Evolutionary conservation across 2,888 invertebrate species (phyloP).

Genomic region (Metacarcinus magister): DNA sequence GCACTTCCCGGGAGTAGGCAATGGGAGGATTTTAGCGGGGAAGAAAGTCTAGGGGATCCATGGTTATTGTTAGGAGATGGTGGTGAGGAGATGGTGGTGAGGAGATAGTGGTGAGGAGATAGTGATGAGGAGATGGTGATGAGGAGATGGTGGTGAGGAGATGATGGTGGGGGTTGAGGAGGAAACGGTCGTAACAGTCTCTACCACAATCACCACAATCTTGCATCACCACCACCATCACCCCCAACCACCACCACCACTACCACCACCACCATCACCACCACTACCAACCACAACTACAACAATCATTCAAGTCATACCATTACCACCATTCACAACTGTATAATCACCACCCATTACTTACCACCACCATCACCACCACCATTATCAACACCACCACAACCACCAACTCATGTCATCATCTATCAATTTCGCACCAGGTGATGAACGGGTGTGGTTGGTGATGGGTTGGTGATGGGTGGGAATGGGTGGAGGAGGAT

Average conservation of each 20-base stretch:
- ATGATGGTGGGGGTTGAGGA: too few species aligned
- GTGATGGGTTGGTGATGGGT: background rate
- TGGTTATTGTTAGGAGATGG: too few species aligned
- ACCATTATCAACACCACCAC: slow-evolving; percentile 22
- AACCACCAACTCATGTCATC: background rate
- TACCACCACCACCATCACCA: background rate
- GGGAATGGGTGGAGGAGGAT: background rate
- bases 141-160: too few species aligned
- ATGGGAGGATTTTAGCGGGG: too few species aligned
- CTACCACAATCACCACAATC: background rate
- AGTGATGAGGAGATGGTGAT: too few species aligned
- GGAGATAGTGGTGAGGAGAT: too few species aligned
- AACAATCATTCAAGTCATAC: background rate
- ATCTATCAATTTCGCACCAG: background rate
- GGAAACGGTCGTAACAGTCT: too few species aligned
- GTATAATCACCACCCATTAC: background rate
- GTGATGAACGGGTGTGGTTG: background rate
- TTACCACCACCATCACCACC: slow-evolving; percentile 34
- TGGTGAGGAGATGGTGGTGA: too few species aligned
- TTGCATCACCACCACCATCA: background rate
- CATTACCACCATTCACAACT: background rate
- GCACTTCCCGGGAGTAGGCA: too few species aligned
- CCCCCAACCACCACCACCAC: background rate
- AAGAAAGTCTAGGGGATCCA: too few species aligned
- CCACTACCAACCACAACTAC: background rate